These are phyloP conservation scores for Asteroscopus sphinx DNA, from an alignment of 2,888 invertebrate species.

Conservation along the genomic window DNA sequence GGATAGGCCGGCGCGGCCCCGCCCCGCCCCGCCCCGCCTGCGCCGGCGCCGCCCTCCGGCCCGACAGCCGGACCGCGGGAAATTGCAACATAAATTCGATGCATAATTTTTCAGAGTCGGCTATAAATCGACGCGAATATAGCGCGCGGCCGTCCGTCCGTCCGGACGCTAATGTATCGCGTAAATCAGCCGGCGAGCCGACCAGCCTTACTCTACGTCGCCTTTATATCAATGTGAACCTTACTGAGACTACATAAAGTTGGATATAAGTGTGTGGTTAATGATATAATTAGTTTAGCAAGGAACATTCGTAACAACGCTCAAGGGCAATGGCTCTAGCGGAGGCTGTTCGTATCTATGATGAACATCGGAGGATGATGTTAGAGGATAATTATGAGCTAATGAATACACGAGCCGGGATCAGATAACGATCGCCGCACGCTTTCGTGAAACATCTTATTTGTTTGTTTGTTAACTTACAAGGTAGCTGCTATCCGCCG, in stretches of 20 bases:
- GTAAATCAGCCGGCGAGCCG: constrained; percentile 72
- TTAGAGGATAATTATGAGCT: constrained; percentile 30
- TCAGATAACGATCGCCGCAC: constrained; percentile 15
- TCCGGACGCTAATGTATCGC: constrained; percentile 75
- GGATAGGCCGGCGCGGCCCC: constrained; percentile 6
- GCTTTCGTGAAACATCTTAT: constrained; percentile 5
- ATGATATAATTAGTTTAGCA: constrained; percentile 43
- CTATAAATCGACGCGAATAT: constrained; percentile 72
- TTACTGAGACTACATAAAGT: constrained; percentile 19
- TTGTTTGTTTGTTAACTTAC: constrained; percentile 4
- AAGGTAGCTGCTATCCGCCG: constrained; percentile 2
- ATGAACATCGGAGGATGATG: constrained; percentile 29
- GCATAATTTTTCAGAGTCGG: constrained; percentile 71
- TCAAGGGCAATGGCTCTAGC: constrained; percentile 55
- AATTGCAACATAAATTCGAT: constrained; percentile 66
- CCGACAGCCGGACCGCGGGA: constrained; percentile 16
- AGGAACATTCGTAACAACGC: constrained; percentile 38
- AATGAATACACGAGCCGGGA: constrained; percentile 43
- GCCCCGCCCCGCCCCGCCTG: constrained; percentile 26
- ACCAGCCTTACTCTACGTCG: constrained; percentile 5
- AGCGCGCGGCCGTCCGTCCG: constrained; percentile 57
- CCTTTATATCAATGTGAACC: constrained; percentile 14
- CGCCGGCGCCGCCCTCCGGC: constrained; percentile 34
- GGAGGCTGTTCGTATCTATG: constrained; percentile 42
- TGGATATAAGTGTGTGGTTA: constrained; percentile 2